Evolutionary conservation across 2,888 invertebrate genomes (phyloP), one percentile per base, ranked within the genome.

Genomic region (Thymelicus acteon): DNA sequence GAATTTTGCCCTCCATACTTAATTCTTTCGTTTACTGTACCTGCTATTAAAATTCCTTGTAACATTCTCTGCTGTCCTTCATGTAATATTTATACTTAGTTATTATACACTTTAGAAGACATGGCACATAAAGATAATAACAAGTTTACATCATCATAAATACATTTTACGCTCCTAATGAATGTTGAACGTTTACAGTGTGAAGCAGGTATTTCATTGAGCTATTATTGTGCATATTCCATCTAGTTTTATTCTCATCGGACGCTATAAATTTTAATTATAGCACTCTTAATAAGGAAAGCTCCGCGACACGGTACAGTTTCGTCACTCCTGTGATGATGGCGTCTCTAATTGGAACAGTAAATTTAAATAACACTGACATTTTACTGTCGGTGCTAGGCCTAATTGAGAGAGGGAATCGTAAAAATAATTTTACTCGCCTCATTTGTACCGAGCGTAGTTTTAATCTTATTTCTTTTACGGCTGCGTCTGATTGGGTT

Each of bases 321-420:
- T 88, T 89, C 92, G 88, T 92, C 91, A 90, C 85, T 84, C 78
- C 78, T 77, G 80, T 82, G 90, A 91, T 91, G 92, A 92, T 90
- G 90, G 90, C 91, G 88, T 83, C 83, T 87, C 92, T 93, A 93
- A 93, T 93, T 93, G 92, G 93, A 82, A 85, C 88, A 85, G 91
- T 93, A 93, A 93, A 93, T 93, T 92, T 90, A 91, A 92, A 92
- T 92, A 92, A 91, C 87, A 89, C 92, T 91, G 92, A 92, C 92
- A 91, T 87, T 90, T 89, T 84, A 90, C 87, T 86, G 90, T 89
- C 92, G 88, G 86, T 85, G 85, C 87, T 83, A 77, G 84, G 82
- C 85, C 91, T 93, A 93, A 93, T 92, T 93, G 92, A 91, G 91
- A 90, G 79, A 90, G 88, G 85, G 91, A 89, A 90, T 90, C 92